These are phyloP conservation scores for Parthenolecanium corni DNA, from an alignment of 2,888 invertebrate species.

Conservation along the genomic window DNA sequence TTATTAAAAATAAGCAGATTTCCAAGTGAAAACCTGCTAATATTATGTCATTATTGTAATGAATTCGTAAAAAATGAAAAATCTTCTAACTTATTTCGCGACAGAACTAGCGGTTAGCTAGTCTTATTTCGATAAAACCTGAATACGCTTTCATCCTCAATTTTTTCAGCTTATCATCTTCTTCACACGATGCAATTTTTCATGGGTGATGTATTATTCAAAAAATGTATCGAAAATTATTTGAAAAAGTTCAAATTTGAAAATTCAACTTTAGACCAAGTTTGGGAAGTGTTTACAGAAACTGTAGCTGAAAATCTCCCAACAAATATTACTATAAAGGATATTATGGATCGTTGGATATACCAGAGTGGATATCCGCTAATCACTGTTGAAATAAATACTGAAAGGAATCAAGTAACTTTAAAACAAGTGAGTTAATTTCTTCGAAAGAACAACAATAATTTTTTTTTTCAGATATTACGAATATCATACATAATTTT, in stretches of 20 bases:
- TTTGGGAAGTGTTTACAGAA: constrained; percentile 68
- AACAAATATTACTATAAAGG: constrained; percentile 50
- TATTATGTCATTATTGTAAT: too few species aligned
- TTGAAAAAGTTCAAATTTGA: constrained; percentile 43
- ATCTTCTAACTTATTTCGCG: too few species aligned
- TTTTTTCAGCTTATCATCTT: too few species aligned
- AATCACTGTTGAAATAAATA: constrained; percentile 51
- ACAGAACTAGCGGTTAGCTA: too few species aligned
- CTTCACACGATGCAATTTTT: constrained; percentile 85
- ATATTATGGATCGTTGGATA: constrained; percentile 83
- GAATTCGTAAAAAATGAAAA: too few species aligned
- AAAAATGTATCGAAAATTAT: constrained; percentile 53
- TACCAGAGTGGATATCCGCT: constrained; percentile 76
- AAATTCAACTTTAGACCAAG: constrained; percentile 64
- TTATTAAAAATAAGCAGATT: too few species aligned
- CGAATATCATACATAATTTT: too few species aligned
- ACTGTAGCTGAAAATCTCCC: constrained; percentile 45
- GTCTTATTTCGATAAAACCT: too few species aligned
- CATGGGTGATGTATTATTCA: constrained; percentile 62
- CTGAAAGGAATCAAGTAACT: constrained; percentile 36
- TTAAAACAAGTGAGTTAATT: not conserved
- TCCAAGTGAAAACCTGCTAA: too few species aligned
- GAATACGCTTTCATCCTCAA: too few species aligned
- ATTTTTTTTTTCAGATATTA: too few species aligned
- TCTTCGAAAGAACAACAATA: too few species aligned